Conservation (phyloP, 2,888 invertebrate species). For the Dolomedes plantarius region DNA sequence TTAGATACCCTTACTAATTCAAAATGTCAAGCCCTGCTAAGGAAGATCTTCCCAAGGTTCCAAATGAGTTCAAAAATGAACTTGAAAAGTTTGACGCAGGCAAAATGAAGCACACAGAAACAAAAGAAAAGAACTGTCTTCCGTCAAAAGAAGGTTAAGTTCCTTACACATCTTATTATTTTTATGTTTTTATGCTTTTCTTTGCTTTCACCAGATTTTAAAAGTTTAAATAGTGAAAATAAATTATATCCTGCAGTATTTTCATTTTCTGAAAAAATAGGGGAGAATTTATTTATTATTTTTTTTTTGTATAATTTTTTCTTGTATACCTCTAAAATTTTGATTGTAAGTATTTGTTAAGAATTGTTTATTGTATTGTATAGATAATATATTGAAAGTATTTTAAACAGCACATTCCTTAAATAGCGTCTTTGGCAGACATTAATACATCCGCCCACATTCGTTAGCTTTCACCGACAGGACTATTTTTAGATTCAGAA, state of each 20-base stretch:
- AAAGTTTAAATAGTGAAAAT: no score
- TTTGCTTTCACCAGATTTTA: no score
- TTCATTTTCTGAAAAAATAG: no score
- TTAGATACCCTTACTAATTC: neutral
- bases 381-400: neutral
- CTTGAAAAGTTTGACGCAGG: slow-evolving; percentile 88
- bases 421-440: neutral
- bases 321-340: no score
- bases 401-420: neutral
- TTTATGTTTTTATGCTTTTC: no score
- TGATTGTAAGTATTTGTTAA: no score
- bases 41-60: slow-evolving; percentile 92
- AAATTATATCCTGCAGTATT: no score
- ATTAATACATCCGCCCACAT: neutral
- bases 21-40: slow-evolving; percentile 68
- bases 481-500: no score
- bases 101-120: slow-evolving; percentile 90
- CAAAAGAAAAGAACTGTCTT: slow-evolving; percentile 92
- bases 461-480: no score
- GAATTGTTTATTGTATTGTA: no score
- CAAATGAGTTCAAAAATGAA: slow-evolving; percentile 90
- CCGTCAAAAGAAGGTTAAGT: slow-evolving; percentile 93
- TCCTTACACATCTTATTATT: neutral
- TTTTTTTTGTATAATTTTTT: no score
- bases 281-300: no score